phyloP scores from a whole-genome alignment of 1,140 invertebrate species.

The Solenopsis invicta region DNA sequence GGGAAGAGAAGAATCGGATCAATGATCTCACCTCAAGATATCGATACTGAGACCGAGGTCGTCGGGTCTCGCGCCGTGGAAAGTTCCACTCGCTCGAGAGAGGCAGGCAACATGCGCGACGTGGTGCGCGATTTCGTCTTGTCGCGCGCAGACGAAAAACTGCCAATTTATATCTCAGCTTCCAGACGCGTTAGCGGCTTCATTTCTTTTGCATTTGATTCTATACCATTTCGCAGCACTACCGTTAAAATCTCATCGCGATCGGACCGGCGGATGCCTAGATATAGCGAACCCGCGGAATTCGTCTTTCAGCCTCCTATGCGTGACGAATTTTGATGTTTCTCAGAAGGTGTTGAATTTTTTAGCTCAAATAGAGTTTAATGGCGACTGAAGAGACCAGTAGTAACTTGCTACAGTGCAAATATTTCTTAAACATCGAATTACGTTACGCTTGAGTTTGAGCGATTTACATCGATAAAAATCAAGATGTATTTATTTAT shows the following conservation, averaged over 20 bases:
- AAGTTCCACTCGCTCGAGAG: conserved; percentile 83
- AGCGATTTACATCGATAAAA: neutral
- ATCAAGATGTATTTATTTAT: neutral
- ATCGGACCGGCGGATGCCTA: conserved; percentile 29
- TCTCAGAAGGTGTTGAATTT: neutral
- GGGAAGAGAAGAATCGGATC: neutral
- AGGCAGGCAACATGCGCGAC: conserved; percentile 81
- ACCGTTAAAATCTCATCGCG: conserved; percentile 74
- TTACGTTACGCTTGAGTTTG: neutral
- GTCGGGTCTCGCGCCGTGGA: conserved; percentile 78
- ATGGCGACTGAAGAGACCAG: neutral
- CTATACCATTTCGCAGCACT: conserved; percentile 82
- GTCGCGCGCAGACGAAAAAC: conserved; percentile 79
- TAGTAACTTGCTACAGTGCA: neutral
- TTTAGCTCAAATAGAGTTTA: too few species aligned
- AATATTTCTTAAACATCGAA: conserved; percentile 7
- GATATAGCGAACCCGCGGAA: conserved; percentile 66
- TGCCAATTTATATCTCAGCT: conserved; percentile 77
- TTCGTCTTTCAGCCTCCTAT: conserved; percentile 6
- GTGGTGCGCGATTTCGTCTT: conserved; percentile 47
- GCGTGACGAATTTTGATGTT: conserved; percentile 37
- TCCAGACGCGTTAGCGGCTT: conserved; percentile 52
- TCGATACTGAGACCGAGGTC: conserved; percentile 74
- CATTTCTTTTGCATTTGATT: conserved; percentile 76
- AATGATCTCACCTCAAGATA: conserved; percentile 73